phyloP scores from a whole-genome alignment of 2,113 vertebrate genomes.

The Pterocles orientalis region DNA sequence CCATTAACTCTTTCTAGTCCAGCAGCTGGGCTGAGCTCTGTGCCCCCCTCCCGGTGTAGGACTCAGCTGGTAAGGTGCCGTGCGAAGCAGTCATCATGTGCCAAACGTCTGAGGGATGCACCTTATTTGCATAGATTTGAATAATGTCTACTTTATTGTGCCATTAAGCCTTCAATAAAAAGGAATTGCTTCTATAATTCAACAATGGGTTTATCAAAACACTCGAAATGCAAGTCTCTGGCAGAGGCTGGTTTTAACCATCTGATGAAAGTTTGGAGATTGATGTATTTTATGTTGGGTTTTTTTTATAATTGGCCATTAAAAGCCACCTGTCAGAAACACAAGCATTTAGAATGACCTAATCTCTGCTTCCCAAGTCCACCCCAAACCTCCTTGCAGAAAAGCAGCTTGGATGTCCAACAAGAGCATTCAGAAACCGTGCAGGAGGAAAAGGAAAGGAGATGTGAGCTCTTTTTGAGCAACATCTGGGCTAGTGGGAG shows the following conservation, averaged over 20 bases:
- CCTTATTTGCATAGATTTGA: conserved; percentile 43
- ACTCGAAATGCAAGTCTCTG: background rate
- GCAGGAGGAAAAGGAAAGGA: background rate
- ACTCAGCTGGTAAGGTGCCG: background rate
- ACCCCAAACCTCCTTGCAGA: background rate
- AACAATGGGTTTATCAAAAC: background rate
- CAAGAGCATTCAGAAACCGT: background rate
- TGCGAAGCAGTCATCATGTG: background rate
- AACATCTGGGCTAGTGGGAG: too few species aligned
- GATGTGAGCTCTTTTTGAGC: background rate
- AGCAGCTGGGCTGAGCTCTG: background rate
- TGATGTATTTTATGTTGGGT: background rate
- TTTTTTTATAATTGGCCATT: background rate
- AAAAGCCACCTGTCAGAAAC: background rate
- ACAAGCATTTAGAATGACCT: background rate
- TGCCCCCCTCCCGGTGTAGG: accelerated
- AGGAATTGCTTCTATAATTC: conserved; percentile 5
- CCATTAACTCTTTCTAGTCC: background rate
- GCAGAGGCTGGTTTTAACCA: background rate
- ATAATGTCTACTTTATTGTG: conserved; percentile 38
- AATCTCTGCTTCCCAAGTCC: background rate
- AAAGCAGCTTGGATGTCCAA: background rate
- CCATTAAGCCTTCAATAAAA: conserved; percentile 35
- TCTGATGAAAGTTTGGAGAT: background rate
- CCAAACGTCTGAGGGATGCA: background rate